phyloP scores from a whole-genome alignment of 2,797 vertebrate genomes.

The Microhierax caerulescens region DNA sequence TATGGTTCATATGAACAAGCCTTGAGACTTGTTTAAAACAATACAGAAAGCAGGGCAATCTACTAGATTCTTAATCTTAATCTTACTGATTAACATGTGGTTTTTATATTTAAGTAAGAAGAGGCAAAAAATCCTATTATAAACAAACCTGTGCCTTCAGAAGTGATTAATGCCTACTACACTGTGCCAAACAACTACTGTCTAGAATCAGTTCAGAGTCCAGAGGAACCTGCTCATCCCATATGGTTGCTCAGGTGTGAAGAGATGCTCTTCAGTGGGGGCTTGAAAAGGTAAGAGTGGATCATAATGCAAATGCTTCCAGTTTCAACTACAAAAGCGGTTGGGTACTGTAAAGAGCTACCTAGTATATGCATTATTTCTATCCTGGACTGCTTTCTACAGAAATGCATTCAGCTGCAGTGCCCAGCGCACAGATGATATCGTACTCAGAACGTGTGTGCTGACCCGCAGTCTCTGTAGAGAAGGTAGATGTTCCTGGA shows the following conservation, averaged over 20 bases:
- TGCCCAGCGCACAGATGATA: accelerated
- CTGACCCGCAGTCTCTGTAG: accelerated
- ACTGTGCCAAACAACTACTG: background rate
- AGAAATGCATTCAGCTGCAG: accelerated
- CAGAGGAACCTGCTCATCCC: background rate
- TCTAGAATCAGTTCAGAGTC: too few species aligned
- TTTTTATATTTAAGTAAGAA: background rate
- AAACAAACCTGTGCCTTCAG: background rate
- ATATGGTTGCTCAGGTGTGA: accelerated
- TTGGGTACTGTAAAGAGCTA: background rate
- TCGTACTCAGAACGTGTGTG: accelerated
- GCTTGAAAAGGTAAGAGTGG: background rate
- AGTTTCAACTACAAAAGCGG: background rate
- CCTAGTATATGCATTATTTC: background rate
- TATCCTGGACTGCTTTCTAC: background rate
- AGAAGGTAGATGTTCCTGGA: background rate
- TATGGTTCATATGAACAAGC: background rate
- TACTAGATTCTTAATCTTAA: background rate
- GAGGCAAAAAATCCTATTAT: background rate
- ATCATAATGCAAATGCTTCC: background rate
- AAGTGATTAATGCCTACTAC: background rate
- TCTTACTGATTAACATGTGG: accelerated
- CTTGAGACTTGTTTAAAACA: background rate
- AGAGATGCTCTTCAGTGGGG: background rate
- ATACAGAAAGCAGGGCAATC: background rate